Evolutionary conservation across 2,797 vertebrate genomes (phyloP), one percentile per base, ranked within the genome.

Genomic region (Sitta carolinensis): DNA sequence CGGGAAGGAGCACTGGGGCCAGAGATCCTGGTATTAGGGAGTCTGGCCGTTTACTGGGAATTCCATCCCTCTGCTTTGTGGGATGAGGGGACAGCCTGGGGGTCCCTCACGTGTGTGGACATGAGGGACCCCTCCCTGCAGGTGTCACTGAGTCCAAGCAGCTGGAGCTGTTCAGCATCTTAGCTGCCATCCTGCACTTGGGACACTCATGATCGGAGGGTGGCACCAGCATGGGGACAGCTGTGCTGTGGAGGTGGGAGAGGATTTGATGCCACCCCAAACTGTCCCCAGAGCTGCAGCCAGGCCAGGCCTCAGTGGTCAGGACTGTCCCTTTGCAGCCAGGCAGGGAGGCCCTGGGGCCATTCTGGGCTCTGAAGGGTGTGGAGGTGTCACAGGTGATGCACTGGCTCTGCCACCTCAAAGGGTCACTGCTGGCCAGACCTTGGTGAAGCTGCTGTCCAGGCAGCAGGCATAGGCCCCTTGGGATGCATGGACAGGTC

Each of bases 401-500:
- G 3, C 97, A 97, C 94, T 98, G 98, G 98, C 95, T 98, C 66
- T 98, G 98, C 86, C 97, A 98, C 83, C 97, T 96, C 89, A 97
- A 97, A 82, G 98, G 85, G 95, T 98, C 40, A 97, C 98, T 5
- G 97, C 98, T 11, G 98, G 97, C 0, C 98, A 98, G 96, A 97
- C 98, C 91, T 94, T 98, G 84, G 94, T 98, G 82, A 98, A 98
- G 86, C 98, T 97, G 4, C 98, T 98, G 95, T 90, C 97, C 5
- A 97, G 97, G 45, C 98, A 97, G 93, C 40, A 40, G 40, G 40
- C 40, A 40, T 12, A 12, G 40, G 96, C 97, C 29, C 97, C 97
- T 54, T 87, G 97, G 54, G 98, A 98, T 8, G 98, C 98, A 98
- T 0, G 97, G 97, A 15, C 98, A 98, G 92, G 82, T 98, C 93